These are phyloP conservation scores for Tetragnatha montana DNA, from an alignment of 2,888 invertebrate species.

Conservation along the genomic window DNA sequence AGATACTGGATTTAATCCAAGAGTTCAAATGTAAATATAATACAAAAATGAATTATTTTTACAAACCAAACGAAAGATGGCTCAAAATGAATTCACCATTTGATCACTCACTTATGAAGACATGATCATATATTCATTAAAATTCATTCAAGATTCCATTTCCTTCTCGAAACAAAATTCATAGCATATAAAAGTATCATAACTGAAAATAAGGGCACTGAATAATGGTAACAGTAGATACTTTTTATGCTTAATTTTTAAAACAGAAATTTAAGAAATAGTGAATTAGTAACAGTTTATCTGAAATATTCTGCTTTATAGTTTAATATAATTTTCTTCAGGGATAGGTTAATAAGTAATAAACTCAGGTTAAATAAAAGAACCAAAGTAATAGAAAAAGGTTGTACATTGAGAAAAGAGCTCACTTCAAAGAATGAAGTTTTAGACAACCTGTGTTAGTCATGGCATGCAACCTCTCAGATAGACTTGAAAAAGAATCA, in stretches of 20 bases:
- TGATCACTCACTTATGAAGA: not conserved
- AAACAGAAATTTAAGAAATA: not conserved
- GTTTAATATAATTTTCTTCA: not conserved
- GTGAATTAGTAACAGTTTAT: not conserved
- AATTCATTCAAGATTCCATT: not conserved
- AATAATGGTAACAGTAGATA: not conserved
- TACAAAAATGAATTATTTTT: constrained; percentile 23
- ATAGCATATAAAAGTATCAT: not conserved
- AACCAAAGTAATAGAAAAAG: constrained; percentile 3
- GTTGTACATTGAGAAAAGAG: constrained; percentile 33
- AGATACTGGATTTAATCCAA: constrained; percentile 21
- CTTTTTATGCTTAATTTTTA: not conserved
- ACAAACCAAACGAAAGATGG: not conserved
- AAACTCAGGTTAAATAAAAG: not conserved
- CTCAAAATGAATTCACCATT: not conserved
- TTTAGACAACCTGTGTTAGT: constrained; percentile 61
- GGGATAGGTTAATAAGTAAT: not conserved
- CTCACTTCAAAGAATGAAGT: constrained; percentile 54
- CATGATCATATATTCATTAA: not conserved
- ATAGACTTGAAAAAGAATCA: constrained; percentile 58
- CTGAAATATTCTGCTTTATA: not conserved
- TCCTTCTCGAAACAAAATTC: not conserved
- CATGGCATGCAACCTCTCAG: constrained; percentile 34
- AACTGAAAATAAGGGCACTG: not conserved
- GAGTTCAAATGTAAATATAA: not conserved